Percentiles rank a stretch among this genome's conserved stretches.
Conservation (phyloP, 2,888 invertebrate genomes). For the Caenorhabditis auriculariae region DNA sequence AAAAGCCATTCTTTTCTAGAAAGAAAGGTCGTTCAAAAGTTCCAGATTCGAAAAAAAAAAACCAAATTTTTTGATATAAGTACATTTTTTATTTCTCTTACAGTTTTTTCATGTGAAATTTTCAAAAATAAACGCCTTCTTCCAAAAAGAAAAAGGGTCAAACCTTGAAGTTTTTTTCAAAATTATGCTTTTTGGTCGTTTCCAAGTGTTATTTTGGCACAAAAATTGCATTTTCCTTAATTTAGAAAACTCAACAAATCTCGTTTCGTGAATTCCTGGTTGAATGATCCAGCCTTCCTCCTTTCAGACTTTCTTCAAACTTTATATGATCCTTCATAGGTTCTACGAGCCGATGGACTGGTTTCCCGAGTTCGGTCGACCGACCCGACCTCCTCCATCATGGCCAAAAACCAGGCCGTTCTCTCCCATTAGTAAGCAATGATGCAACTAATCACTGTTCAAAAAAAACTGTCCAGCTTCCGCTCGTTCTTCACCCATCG, state of each 20-base stretch:
- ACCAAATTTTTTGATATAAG: too few relatives aligned
- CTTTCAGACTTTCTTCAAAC: conserved; percentile 11
- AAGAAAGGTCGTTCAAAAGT: too few relatives aligned
- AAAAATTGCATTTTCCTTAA: not conserved
- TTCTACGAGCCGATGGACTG: conserved; percentile 50
- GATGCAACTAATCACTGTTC: not conserved
- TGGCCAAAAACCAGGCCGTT: conserved; percentile 40
- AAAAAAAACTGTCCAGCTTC: conserved; percentile 46
- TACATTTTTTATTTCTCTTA: too few relatives aligned
- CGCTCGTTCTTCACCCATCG: conserved; percentile 59
- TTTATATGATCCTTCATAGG: conserved; percentile 5
- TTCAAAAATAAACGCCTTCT: too few relatives aligned
- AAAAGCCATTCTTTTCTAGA: too few relatives aligned
- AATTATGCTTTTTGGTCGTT: too few relatives aligned
- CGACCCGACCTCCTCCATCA: conserved; percentile 18
- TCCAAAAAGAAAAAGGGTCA: too few relatives aligned
- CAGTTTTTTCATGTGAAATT: too few relatives aligned
- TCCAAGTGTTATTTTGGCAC: too few relatives aligned
- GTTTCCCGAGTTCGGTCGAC: conserved; percentile 36
- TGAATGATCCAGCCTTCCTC: not conserved
- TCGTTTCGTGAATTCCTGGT: not conserved
- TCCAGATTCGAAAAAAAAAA: too few relatives aligned
- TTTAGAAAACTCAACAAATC: conserved; percentile 2
- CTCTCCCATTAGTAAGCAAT: conserved; percentile 51
- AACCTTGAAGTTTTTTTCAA: too few relatives aligned